Conservation (phyloP, 2,888 invertebrate species). For the Azorinus chamasolen region DNA sequence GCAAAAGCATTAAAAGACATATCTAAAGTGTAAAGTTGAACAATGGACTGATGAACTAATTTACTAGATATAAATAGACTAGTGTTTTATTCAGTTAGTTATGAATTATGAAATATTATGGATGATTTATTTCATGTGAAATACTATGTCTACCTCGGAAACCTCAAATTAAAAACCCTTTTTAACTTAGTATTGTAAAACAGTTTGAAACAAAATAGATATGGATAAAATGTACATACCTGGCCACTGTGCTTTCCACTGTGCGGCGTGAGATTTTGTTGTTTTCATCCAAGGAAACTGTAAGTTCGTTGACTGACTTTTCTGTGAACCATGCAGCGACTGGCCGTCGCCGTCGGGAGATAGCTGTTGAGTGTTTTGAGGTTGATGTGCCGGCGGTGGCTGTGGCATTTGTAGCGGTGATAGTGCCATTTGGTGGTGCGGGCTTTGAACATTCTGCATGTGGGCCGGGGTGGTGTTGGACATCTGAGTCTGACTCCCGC, state of each 20-base stretch:
- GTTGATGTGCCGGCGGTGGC: constrained; percentile 74
- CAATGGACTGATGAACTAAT: too few species aligned
- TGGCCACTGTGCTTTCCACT: constrained; percentile 86
- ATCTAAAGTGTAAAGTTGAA: too few species aligned
- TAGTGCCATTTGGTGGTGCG: constrained; percentile 59
- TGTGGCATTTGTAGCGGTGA: constrained; percentile 61
- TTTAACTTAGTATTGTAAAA: too few species aligned
- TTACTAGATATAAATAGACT: too few species aligned
- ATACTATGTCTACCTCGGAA: too few species aligned
- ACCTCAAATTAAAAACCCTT: too few species aligned
- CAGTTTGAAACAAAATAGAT: too few species aligned
- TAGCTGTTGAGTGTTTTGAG: constrained; percentile 50
- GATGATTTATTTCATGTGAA: too few species aligned
- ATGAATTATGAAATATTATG: too few species aligned
- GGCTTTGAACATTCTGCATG: constrained; percentile 68
- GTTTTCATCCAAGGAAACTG: constrained; percentile 86
- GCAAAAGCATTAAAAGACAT: too few species aligned
- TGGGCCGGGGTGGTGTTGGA: constrained; percentile 75
- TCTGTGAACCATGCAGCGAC: constrained; percentile 56
- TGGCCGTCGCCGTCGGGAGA: constrained; percentile 47
- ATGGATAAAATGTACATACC: too few species aligned
- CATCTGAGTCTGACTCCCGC: constrained; percentile 54
- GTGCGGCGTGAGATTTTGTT: constrained; percentile 85
- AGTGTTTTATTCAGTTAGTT: too few species aligned
- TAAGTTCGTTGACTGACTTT: constrained; percentile 67